These are phyloP conservation scores for Germaria angustata DNA, from an alignment of 2,888 invertebrate genomes.

Conservation along the genomic window DNA sequence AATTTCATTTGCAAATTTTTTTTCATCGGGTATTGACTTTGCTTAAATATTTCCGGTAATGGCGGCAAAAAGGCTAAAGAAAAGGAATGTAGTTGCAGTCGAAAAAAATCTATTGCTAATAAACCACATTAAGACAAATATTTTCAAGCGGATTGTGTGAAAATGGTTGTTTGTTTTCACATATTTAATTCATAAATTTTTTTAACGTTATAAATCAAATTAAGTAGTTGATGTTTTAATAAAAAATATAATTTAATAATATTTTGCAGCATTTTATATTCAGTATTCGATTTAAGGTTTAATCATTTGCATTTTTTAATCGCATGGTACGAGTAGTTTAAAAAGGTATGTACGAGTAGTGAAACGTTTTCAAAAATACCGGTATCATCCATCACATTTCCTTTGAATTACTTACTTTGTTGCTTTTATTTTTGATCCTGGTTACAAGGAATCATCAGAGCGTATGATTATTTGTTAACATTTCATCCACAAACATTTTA, in stretches of 20 bases:
- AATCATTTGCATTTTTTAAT: background rate
- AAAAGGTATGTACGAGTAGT: too few relatives aligned
- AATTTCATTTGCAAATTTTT: conserved; percentile 8
- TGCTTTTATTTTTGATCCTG: background rate
- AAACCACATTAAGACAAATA: conserved; percentile 33
- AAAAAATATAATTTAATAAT: too few relatives aligned
- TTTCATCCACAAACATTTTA: conserved; percentile 15
- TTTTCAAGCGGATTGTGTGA: background rate
- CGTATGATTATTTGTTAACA: conserved; percentile 47
- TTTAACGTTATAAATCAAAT: too few relatives aligned
- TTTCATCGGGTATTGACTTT: conserved; percentile 20
- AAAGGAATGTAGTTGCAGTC: too few relatives aligned
- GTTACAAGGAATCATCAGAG: conserved; percentile 3
- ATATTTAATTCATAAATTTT: too few relatives aligned
- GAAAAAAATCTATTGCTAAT: conserved; percentile 9
- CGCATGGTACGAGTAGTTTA: too few relatives aligned
- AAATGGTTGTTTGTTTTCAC: background rate
- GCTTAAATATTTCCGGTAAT: conserved; percentile 28
- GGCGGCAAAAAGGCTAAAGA: background rate
- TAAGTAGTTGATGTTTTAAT: too few relatives aligned
- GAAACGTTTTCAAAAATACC: background rate
- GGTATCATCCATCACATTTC: background rate
- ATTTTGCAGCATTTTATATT: background rate
- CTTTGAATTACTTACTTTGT: background rate
- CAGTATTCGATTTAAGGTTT: background rate